Conservation (phyloP, 2,113 vertebrate species). For the Plectropomus leopardus region DNA sequence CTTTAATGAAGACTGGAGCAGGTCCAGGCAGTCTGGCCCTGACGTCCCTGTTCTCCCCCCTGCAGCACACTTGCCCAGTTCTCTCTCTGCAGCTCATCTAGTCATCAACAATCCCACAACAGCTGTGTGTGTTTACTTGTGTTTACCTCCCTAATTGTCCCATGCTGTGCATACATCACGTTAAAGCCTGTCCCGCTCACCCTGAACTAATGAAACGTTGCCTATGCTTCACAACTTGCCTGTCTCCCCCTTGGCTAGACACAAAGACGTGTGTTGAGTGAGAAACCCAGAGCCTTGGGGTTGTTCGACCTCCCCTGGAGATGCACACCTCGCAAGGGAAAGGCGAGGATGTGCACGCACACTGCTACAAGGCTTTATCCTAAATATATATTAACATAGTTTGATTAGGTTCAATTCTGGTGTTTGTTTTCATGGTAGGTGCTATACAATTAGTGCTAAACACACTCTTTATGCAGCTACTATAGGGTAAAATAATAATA, state of each 20-base stretch:
- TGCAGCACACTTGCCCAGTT: constrained; percentile 47
- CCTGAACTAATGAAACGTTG: constrained; percentile 76
- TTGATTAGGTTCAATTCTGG: constrained; percentile 17
- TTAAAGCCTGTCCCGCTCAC: constrained; percentile 63
- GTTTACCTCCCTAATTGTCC: constrained; percentile 80
- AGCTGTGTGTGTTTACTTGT: constrained; percentile 84
- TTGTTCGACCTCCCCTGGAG: constrained; percentile 52
- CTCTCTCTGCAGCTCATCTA: constrained; percentile 42
- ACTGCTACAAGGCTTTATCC: constrained; percentile 6
- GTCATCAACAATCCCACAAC: constrained; percentile 68
- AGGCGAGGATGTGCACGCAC: not conserved
- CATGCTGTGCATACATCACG: constrained; percentile 71
- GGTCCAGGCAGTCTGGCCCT: constrained; percentile 62
- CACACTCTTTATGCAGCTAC: constrained; percentile 2
- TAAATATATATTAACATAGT: constrained; percentile 15
- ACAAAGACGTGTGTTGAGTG: constrained; percentile 34
- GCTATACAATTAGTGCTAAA: not conserved
- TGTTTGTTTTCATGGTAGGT: not conserved
- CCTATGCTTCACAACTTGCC: constrained; percentile 44
- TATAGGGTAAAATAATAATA: no score
- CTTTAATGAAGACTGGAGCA: constrained; percentile 63
- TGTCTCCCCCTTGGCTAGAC: constrained; percentile 32
- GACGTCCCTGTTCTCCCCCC: constrained; percentile 38
- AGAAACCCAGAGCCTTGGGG: constrained; percentile 25
- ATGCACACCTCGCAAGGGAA: constrained; percentile 10